Base-by-base conservation (phyloP, 2,797 vertebrate genomes). In the Toxotes lorentzi region DNA sequence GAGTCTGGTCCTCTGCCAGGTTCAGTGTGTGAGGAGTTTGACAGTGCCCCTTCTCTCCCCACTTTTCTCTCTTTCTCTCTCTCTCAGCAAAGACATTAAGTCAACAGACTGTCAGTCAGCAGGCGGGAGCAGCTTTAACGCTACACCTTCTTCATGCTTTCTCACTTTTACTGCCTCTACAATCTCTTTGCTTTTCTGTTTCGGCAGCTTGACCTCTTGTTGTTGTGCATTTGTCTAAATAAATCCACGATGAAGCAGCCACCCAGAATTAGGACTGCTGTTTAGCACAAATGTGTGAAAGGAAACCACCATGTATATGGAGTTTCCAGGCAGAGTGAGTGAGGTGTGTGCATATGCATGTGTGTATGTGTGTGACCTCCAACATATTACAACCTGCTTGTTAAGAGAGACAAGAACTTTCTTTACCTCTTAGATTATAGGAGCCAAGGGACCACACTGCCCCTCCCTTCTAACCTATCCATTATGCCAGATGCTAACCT, bases 351-450 rank as follows among this genome's bases (percentile, higher is more conserved):
- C 4, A 70, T 72, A 59, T 70, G 70, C 64, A 48, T 32, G 62
- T 65, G 53, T 57, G 63, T 58, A 30, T 30, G 70, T 83, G 80
- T 76, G 76, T 79, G 86, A 80, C 80, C 83, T 82, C 80, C 72
- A 84, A 73, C 79, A 74, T 61, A 87, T 90, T 78, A 89, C 84
- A 90, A 90, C 87, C 88, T 86, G 85, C 81, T 86, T 75, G 83
- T 91, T 91, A 91, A 17, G 68, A 89, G 80, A 86, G 73, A 83
- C 75, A 67, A 83, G 81, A 89, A 89, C 86, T 82, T 87, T 90
- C 78, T 86, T 89, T 85, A 91, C 88, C 89, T 91, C 84, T 50
- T 24, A 89, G 89, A 92, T 93, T 94, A 94, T 77, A 91, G 91
- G 82, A 69, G 86, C 87, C 59, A 7, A 68, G 89, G 87, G 90